Evolutionary conservation across 2,113 vertebrate species (phyloP).

Genomic region (Dissostichus mawsoni): DNA sequence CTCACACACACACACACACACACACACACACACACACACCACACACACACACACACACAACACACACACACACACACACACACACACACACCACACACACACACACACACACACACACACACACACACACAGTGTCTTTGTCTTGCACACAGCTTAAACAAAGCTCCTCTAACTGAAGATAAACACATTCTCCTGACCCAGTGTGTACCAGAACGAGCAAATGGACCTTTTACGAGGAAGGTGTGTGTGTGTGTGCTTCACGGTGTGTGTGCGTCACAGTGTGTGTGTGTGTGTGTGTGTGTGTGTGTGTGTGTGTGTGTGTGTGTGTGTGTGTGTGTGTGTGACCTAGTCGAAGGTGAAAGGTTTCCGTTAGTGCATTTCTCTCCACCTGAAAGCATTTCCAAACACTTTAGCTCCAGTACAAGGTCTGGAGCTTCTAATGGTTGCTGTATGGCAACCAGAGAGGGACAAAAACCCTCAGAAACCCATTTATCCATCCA

Average conservation of each 20-base stretch:
- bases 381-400: constrained; percentile 24
- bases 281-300: constrained; percentile 20
- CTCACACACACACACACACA: constrained; percentile 7
- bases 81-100: not conserved
- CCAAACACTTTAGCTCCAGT: not conserved
- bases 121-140: constrained; percentile 34
- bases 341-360: constrained; percentile 35
- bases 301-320: constrained; percentile 14
- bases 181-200: constrained; percentile 67
- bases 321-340: constrained; percentile 20
- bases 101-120: constrained; percentile 8
- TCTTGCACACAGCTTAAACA: constrained; percentile 81
- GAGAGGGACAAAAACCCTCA: constrained; percentile 5
- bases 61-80: too few relatives aligned
- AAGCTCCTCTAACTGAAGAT: constrained; percentile 74
- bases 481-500: not conserved
- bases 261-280: not conserved
- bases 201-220: constrained; percentile 56
- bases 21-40: not conserved
- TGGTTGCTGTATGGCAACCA: constrained; percentile 4
- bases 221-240: constrained; percentile 77
- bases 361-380: constrained; percentile 47
- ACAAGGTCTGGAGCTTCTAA: not conserved
- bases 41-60: too few relatives aligned
- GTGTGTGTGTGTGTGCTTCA: constrained; percentile 13